Evolutionary conservation across 2,888 invertebrate genomes (phyloP).

Genomic region (Ptychoptera contaminata): DNA sequence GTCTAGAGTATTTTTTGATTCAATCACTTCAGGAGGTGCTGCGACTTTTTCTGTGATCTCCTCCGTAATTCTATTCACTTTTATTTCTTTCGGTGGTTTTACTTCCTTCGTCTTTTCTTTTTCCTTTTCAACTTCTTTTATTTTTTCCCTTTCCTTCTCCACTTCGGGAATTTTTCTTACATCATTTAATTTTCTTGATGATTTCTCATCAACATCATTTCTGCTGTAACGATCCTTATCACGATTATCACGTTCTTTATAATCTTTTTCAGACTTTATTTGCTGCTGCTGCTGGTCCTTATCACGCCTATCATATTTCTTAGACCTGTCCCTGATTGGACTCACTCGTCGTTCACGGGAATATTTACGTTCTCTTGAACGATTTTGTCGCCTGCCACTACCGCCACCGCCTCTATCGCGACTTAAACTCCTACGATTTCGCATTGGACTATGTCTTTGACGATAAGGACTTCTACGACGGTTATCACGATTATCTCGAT

Average conservation of each 20-base stretch:
- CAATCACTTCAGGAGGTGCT: background rate
- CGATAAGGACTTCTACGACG: constrained; percentile 22
- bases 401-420: constrained; percentile 14
- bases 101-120: constrained; percentile 11
- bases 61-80: background rate
- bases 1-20: background rate
- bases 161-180: constrained; percentile 13
- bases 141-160: constrained; percentile 15
- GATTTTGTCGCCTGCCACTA: constrained; percentile 10
- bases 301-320: constrained; percentile 29
- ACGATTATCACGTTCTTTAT: background rate
- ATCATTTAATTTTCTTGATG: constrained; percentile 13
- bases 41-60: background rate
- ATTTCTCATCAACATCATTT: constrained; percentile 6
- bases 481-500: constrained; percentile 11
- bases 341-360: constrained; percentile 23
- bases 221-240: background rate
- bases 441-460: background rate
- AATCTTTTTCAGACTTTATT: background rate
- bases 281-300: constrained; percentile 10
- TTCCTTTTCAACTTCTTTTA: constrained; percentile 10
- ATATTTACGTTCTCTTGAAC: constrained; percentile 4
- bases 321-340: constrained; percentile 5
- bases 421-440: constrained; percentile 10
- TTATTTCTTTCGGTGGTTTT: constrained; percentile 9